These are phyloP conservation scores for Hipposideros armiger DNA, from an alignment of 2,113 vertebrate species.

Conservation along the genomic window DNA sequence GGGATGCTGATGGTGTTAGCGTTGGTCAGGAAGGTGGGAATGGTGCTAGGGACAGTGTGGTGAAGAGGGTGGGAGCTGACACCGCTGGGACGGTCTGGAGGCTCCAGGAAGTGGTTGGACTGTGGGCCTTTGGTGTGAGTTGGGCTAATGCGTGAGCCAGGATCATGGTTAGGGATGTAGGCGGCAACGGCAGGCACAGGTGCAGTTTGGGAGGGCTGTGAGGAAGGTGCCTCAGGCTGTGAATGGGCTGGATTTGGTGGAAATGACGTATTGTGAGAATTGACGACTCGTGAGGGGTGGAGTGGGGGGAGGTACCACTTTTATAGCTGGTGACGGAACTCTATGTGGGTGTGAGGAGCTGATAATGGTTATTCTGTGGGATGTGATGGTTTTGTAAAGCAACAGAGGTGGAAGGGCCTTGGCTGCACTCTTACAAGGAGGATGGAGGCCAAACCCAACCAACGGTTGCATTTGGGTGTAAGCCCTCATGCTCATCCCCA, in stretches of 20 bases:
- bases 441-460: not conserved
- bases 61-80: too few species aligned
- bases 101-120: not conserved
- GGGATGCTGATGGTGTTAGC: not conserved
- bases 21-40: not conserved
- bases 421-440: not conserved
- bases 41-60: not conserved
- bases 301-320: conserved; percentile 12
- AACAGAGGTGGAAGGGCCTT: not conserved
- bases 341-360: conserved; percentile 58
- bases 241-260: conserved; percentile 14
- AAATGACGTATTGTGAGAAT: not conserved
- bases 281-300: not conserved
- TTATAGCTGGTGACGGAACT: conserved; percentile 62
- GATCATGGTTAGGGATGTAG: not conserved
- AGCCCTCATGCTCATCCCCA: not conserved
- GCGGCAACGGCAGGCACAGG: not conserved
- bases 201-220: not conserved
- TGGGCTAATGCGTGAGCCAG: not conserved
- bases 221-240: not conserved
- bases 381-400: conserved; percentile 39
- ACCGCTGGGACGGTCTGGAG: not conserved
- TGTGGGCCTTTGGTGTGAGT: not conserved
- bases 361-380: conserved; percentile 52
- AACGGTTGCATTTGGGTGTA: not conserved